Percentiles rank a stretch among this genome's conserved stretches.
Conservation (phyloP, 2,113 vertebrate species). For the Hoplias malabaricus region DNA sequence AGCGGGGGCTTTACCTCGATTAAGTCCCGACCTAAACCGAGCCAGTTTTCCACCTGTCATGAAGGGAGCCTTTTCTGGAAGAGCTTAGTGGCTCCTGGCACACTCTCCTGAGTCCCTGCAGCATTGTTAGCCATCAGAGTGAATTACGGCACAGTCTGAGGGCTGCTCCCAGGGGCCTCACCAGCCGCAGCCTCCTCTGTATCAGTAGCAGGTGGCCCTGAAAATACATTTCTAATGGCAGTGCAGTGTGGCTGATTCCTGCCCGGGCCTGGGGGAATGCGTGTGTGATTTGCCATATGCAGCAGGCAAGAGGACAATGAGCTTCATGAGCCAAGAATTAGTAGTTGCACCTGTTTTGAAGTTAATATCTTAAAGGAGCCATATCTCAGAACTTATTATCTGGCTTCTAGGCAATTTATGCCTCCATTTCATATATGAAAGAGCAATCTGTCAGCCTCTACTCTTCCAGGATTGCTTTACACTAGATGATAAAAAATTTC, state of each 20-base stretch:
- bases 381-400: no score
- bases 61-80: slow-evolving; percentile 36
- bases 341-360: background rate
- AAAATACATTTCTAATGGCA: background rate
- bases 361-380: background rate
- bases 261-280: background rate
- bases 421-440: no score
- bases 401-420: no score
- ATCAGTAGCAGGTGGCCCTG: slow-evolving; percentile 14
- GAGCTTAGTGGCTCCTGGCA: slow-evolving; percentile 31
- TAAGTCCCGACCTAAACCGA: slow-evolving; percentile 28
- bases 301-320: background rate
- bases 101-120: slow-evolving; percentile 25
- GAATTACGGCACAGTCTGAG: slow-evolving; percentile 46
- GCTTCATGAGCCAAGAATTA: background rate
- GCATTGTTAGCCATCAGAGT: slow-evolving; percentile 39
- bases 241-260: background rate
- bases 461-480: background rate
- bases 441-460: no score
- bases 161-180: slow-evolving; percentile 12
- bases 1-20: slow-evolving; percentile 29
- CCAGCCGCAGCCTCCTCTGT: background rate
- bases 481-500: background rate
- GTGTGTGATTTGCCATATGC: background rate
- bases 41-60: slow-evolving; percentile 31